A percentile compares a stretch with the other conserved stretches of the same genome.
Evolutionary conservation across 2,888 invertebrate species (phyloP).

Genomic region (Eristalis intricaria): DNA sequence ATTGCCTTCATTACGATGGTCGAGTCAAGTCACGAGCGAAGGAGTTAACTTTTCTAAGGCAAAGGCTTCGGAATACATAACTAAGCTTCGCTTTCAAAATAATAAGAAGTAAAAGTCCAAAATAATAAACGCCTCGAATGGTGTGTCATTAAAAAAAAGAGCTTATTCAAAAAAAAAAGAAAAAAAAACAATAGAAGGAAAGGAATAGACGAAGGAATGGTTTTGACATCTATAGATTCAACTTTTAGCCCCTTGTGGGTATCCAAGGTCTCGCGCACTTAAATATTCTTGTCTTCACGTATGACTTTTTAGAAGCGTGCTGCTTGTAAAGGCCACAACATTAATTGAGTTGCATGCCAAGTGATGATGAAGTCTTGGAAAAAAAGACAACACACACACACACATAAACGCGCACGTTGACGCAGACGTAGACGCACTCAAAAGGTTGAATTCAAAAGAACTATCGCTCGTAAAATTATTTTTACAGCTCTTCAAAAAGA

Average conservation of each 20-base stretch:
- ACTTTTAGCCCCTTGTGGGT: not conserved
- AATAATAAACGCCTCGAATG: not conserved
- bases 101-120: not conserved
- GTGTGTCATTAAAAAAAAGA: not conserved
- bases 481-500: constrained; percentile 18
- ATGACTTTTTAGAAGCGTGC: constrained; percentile 8
- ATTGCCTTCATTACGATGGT: not conserved
- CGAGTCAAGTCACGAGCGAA: not conserved
- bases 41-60: not conserved
- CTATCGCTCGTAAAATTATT: constrained; percentile 6
- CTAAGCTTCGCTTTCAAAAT: not conserved
- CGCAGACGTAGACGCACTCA: not conserved
- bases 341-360: not conserved
- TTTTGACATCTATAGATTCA: not conserved
- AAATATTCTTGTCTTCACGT: not conserved
- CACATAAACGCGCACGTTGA: not conserved
- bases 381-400: not conserved
- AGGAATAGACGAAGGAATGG: too few species aligned
- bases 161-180: not conserved
- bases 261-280: not conserved
- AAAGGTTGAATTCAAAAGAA: constrained; percentile 18
- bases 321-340: not conserved
- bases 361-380: not conserved
- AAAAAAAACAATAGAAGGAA: too few species aligned
- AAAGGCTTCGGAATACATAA: not conserved